A percentile compares a stretch with the other conserved stretches of the same genome.
These are phyloP conservation scores for Lepus timidus DNA, from an alignment of 2,113 vertebrate genomes.

Conservation along the genomic window DNA sequence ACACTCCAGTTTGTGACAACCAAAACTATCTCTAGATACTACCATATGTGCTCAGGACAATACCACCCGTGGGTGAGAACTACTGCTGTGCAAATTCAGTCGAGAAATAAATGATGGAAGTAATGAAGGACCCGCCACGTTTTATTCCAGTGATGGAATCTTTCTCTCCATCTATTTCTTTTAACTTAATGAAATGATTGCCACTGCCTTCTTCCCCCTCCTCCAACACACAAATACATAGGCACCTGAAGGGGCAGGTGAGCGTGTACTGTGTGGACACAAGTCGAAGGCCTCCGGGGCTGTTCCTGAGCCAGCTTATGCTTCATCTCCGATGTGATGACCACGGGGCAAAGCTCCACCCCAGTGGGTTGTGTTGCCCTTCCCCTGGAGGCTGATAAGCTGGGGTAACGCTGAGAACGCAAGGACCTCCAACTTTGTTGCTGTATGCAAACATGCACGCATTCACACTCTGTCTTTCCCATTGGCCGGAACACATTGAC, in stretches of 20 bases:
- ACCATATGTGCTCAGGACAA: neutral
- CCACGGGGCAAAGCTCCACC: neutral
- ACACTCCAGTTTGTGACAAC: neutral
- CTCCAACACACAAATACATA: too few relatives aligned
- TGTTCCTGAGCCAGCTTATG: neutral
- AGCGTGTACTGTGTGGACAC: neutral
- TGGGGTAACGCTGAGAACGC: neutral
- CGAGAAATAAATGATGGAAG: neutral
- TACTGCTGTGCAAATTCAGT: neutral
- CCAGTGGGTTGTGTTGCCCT: neutral
- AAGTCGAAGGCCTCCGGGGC: neutral
- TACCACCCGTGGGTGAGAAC: too few relatives aligned
- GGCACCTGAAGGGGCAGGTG: neutral
- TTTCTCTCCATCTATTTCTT: neutral
- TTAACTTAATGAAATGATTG: neutral
- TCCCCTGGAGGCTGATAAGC: neutral
- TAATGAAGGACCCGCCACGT: neutral
- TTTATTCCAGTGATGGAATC: neutral
- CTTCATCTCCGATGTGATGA: neutral
- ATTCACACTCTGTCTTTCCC: neutral
- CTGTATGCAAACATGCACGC: neutral
- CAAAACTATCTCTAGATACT: conserved; percentile 18
- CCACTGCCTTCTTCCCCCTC: neutral
- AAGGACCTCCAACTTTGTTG: neutral
- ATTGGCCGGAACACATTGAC: neutral